Base-by-base conservation (phyloP, 2,113 vertebrate species). In the Pelmatolapia mariae region DNA sequence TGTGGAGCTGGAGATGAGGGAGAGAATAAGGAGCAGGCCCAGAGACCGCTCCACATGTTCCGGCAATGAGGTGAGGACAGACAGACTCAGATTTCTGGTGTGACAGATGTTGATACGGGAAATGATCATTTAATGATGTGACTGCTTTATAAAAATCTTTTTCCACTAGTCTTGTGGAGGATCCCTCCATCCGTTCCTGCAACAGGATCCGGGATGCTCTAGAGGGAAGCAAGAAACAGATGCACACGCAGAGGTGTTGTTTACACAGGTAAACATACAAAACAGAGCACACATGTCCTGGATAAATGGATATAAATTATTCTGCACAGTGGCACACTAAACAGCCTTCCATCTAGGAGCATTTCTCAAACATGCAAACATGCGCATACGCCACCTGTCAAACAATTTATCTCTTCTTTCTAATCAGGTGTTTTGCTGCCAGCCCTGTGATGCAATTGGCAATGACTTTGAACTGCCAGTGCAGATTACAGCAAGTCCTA, bases 401-500 rank as follows among this genome's bases (percentile, higher is more conserved):
- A 61, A 73, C 78, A n/a, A 81, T 86, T 57, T 73, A 83, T 16
- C 5, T 15, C 29, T 82, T 54, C 54, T 53, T 76, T 82, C 87
- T 83, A 84, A 90, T 76, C 90, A 97, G 97, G 94, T 95, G 31
- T 95, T 96, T 87, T 96, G 95, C 89, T 95, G 93, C 89, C 94
- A 96, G 78, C 94, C 96, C 0, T 97, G 97, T 82, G 97, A 97
- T 71, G 89, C 92, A 50, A 97, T 97, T 82, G 95, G 95, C 87
- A 96, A 96, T 85, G 97, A 97, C 90, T 97, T 97, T 86, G 97
- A 97, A 91, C 94, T 97, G 91, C 97, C 97, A 16, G 95, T 97
- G 87, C 96, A 97, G 95, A 97, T 97, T 87, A 97, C 97, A 40
- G 97, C 97, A 10, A 97, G 96, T 87, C 97, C 97, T 16, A 91